Conservation (phyloP, 2,113 vertebrate genomes). For the Egretta garzetta region DNA sequence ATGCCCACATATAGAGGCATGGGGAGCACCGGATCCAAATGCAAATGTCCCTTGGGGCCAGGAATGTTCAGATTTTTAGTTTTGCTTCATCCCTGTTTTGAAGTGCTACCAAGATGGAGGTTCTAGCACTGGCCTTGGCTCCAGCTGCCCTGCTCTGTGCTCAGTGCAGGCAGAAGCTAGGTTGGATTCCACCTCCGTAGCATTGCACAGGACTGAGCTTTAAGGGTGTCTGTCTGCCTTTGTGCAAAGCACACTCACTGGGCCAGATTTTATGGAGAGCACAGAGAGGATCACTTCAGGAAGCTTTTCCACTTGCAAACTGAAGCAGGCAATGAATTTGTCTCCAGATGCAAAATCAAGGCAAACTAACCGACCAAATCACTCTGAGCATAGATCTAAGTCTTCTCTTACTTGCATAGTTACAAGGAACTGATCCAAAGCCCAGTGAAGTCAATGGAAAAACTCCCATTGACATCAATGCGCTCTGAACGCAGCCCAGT, state of each 20-base stretch:
- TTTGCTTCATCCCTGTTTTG: neutral
- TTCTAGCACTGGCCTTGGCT: neutral
- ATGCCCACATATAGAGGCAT: neutral
- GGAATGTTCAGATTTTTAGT: neutral
- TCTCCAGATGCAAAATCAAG: neutral
- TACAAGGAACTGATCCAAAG: neutral
- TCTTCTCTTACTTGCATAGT: neutral
- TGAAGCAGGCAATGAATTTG: neutral
- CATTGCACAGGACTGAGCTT: neutral
- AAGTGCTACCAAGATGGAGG: neutral
- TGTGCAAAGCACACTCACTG: neutral
- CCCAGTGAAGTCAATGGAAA: neutral
- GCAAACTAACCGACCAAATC: neutral
- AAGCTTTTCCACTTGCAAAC: neutral
- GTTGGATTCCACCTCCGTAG: neutral
- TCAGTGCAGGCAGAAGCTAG: neutral
- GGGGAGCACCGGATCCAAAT: neutral
- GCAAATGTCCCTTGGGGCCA: neutral
- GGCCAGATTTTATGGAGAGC: neutral
- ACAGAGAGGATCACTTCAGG: neutral
- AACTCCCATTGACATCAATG: neutral
- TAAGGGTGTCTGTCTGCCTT: neutral
- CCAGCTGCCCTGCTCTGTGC: neutral
- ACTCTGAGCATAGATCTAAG: neutral
- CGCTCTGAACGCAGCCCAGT: neutral